Conservation (phyloP, 2,888 invertebrate genomes). For the Monopis laevigella region DNA sequence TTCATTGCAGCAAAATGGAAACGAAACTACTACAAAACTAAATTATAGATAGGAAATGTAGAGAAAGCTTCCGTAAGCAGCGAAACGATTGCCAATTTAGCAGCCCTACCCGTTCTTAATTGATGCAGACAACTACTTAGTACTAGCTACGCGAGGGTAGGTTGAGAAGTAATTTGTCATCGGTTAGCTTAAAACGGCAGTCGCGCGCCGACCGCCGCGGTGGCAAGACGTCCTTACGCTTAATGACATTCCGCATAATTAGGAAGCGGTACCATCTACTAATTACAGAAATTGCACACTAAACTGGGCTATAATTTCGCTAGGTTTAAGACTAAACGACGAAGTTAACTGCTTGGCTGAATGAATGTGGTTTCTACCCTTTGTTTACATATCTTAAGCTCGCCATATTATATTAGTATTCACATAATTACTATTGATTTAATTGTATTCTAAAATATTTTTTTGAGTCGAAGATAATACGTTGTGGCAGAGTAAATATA, state of each 20-base stretch:
- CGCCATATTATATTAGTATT: too few species aligned
- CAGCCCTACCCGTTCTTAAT: conserved; percentile 59
- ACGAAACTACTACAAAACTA: conserved; percentile 3
- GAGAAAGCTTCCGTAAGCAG: conserved; percentile 39
- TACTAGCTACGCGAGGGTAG: conserved; percentile 42
- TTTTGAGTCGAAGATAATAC: too few species aligned
- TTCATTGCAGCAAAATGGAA: conserved; percentile 4
- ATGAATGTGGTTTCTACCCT: conserved; percentile 7
- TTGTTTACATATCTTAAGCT: conserved; percentile 11
- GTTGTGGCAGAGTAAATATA: too few species aligned
- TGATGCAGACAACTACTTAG: conserved; percentile 57
- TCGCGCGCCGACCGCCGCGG: conserved; percentile 33
- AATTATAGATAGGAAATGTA: conserved; percentile 10
- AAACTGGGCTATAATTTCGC: conserved; percentile 53
- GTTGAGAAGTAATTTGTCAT: conserved; percentile 62
- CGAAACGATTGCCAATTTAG: conserved; percentile 63
- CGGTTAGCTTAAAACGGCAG: conserved; percentile 39
- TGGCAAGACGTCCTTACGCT: conserved; percentile 46
- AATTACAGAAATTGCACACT: conserved; percentile 63
- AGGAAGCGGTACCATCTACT: conserved; percentile 56
- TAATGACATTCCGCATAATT: conserved; percentile 62
- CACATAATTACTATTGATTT: too few species aligned
- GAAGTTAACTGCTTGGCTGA: conserved; percentile 11
- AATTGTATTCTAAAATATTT: too few species aligned
- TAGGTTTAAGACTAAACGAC: conserved; percentile 23